Evolutionary conservation across 1,140 invertebrate species (phyloP).

Genomic region (Drosophila simulans): DNA sequence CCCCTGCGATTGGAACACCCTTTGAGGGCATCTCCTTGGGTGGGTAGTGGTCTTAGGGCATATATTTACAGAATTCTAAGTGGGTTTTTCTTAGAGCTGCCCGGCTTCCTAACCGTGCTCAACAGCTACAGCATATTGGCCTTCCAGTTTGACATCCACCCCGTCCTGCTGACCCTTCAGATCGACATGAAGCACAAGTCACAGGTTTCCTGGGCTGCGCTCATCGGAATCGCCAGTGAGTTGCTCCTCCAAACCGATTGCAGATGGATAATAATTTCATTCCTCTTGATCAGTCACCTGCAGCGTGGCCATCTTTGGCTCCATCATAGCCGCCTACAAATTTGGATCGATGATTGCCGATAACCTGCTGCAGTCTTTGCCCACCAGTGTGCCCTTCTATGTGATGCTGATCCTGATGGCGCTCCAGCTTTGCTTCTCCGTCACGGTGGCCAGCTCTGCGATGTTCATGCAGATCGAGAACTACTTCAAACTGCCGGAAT

Average conservation of each 20-base stretch:
- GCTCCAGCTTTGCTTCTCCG: slow-evolving; percentile 90
- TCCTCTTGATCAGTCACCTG: slow-evolving; percentile 85
- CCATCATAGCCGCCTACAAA: slow-evolving; percentile 87
- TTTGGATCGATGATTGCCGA: slow-evolving; percentile 86
- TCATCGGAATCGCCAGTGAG: slow-evolving; percentile 88
- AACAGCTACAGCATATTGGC: slow-evolving; percentile 87
- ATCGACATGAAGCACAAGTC: slow-evolving; percentile 90
- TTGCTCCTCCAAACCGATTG: background rate
- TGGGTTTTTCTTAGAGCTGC: slow-evolving; percentile 49
- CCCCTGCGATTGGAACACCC: slow-evolving; percentile 60
- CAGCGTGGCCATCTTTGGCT: slow-evolving; percentile 87
- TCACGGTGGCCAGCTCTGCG: slow-evolving; percentile 89
- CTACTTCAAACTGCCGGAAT: slow-evolving; percentile 86
- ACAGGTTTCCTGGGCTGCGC: slow-evolving; percentile 87
- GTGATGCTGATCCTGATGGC: slow-evolving; percentile 89
- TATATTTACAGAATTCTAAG: background rate
- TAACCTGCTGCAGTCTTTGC: slow-evolving; percentile 87
- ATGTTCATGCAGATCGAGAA: slow-evolving; percentile 91
- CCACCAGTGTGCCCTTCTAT: slow-evolving; percentile 87
- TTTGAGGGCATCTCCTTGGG: slow-evolving; percentile 74
- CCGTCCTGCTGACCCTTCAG: slow-evolving; percentile 91
- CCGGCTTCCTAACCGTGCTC: slow-evolving; percentile 85
- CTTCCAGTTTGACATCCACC: slow-evolving; percentile 92
- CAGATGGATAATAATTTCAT: no score
- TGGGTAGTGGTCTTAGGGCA: slow-evolving; percentile 1